Base-by-base conservation (phyloP, 2,888 invertebrate genomes). In the Philhelius pedissequus region DNA sequence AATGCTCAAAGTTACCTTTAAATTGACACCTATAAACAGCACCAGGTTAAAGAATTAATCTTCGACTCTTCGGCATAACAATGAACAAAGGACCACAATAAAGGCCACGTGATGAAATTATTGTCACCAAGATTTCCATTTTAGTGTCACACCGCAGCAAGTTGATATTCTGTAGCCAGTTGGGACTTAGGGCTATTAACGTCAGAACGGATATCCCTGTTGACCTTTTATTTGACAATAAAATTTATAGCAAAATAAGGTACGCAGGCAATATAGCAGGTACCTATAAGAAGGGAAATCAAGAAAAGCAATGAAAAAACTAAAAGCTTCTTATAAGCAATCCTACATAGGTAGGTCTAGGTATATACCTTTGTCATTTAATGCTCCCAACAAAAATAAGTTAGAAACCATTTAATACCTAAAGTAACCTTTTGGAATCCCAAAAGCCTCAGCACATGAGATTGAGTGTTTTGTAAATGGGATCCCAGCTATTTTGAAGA, bases 221-320 rank as follows among this genome's bases (percentile, higher is more conserved):
- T 83, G 78, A 83, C 79, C 83, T 83, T 83, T 83, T 79, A 79
- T 70, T 74, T 79, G 74, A 50, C 79, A 83, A 78, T 83, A 83
- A 83, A 83, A 64, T 48, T 66, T 68, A 35, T 56, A 62, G 64
- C 62, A 52, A 32, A 60, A 54, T n/a, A 9, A 38, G 60, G 70
- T 56, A 35, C 32, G 27, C 9, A 60, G 32, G 27, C 9, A 60
- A n/a, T 35, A 35, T 68, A 58, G 54, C n/a, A n/a, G n/a, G n/a
- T n/a, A n/a, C n/a, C n/a, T n/a, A 25, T 30, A 27, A n/a, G 15
- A 8, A 32, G 8, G 9, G 4, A 43, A 15, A 15, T 15, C 43
- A 38, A 22, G 40, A 22, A 38, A n/a, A 4, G 32, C 18, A 30
- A 32, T n/a, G 15, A 25, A 15, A 40, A 27, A 60, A 25, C 40